These are phyloP conservation scores for Saccopteryx leptura DNA, from an alignment of 2,113 vertebrate species.

Conservation along the genomic window DNA sequence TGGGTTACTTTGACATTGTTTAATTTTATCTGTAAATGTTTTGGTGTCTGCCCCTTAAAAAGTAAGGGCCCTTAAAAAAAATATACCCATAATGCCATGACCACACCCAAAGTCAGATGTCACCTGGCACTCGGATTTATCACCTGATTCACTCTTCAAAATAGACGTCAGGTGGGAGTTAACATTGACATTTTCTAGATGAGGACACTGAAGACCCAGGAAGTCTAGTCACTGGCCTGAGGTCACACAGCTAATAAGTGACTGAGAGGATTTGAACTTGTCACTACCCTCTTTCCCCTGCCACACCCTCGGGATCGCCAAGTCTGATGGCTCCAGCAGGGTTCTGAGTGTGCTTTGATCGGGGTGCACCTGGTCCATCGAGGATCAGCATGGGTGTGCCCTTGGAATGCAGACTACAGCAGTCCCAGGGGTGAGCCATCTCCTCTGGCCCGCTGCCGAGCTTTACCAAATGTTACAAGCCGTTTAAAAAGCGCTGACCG, in stretches of 20 bases:
- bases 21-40: not conserved
- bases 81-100: not conserved
- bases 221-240: not conserved
- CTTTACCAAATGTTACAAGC: conserved; percentile 74
- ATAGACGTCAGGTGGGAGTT: not conserved
- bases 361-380: too few species aligned
- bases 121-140: not conserved
- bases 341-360: not conserved
- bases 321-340: too few species aligned
- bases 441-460: not conserved
- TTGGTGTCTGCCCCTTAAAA: not conserved
- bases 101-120: not conserved
- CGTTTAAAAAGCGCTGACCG: conserved; percentile 80
- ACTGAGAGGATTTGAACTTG: not conserved
- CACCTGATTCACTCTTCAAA: not conserved
- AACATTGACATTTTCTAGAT: not conserved
- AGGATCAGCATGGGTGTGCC: not conserved
- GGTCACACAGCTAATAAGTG: not conserved
- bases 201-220: conserved; percentile 21
- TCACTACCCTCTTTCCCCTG: not conserved
- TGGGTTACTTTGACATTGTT: not conserved
- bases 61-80: not conserved
- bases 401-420: accelerated
- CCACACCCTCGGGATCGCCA: not conserved
- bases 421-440: not conserved